Conservation (phyloP, 2,797 vertebrate species). For the Phalloptychus januarius region DNA sequence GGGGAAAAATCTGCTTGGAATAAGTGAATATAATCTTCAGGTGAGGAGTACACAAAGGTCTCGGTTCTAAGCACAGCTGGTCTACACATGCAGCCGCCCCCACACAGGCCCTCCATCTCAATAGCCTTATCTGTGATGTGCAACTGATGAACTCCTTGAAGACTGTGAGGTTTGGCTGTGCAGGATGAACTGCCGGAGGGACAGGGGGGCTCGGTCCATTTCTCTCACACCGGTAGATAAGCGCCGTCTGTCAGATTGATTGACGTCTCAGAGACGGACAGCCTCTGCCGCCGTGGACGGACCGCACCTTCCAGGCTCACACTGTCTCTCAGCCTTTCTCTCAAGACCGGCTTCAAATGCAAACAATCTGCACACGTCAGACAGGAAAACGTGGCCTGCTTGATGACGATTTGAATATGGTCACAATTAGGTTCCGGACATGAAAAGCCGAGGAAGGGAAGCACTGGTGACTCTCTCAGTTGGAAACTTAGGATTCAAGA, state of each 20-base stretch:
- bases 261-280: conserved; percentile 69
- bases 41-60: conserved; percentile 14
- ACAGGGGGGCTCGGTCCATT: conserved; percentile 60
- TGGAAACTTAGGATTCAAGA: conserved; percentile 16
- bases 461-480: conserved; percentile 13
- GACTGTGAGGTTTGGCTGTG: conserved; percentile 44
- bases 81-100: conserved; percentile 13
- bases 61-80: conserved; percentile 1
- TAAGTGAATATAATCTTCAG: conserved; percentile 21
- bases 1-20: not conserved
- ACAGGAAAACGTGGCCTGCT: conserved; percentile 15
- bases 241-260: conserved; percentile 77
- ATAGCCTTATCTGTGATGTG: conserved; percentile 68
- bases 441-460: conserved; percentile 32
- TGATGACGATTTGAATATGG: conserved; percentile 39
- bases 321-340: conserved; percentile 44
- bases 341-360: conserved; percentile 37
- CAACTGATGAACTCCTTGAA: conserved; percentile 71
- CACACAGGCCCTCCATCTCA: conserved; percentile 26
- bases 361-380: conserved; percentile 31
- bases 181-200: conserved; percentile 64
- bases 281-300: conserved; percentile 55
- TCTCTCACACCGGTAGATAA: conserved; percentile 73
- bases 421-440: conserved; percentile 33
- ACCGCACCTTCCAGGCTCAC: conserved; percentile 38